Percentiles rank a stretch among this genome's conserved stretches.
Conservation (phyloP, 2,888 invertebrate species). For the Microchrysa polita region DNA sequence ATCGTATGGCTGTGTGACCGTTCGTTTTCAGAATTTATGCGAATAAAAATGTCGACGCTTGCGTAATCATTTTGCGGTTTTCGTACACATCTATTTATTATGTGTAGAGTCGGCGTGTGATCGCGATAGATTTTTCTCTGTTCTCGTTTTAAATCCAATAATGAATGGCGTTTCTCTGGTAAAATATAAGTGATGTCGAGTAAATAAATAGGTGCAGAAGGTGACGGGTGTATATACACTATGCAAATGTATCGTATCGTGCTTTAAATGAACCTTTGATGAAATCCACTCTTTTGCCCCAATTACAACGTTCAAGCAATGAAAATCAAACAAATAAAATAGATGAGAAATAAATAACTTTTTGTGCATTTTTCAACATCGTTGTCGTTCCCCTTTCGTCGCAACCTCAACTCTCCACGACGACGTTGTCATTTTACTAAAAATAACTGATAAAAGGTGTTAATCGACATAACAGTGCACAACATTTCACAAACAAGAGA, state of each 20-base stretch:
- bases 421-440: neutral
- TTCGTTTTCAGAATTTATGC: constrained; percentile 9
- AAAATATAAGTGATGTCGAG: neutral
- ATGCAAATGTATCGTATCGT: neutral
- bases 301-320: neutral
- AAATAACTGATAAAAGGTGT: constrained; percentile 9
- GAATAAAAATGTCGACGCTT: constrained; percentile 16
- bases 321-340: neutral
- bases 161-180: neutral
- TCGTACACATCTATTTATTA: neutral
- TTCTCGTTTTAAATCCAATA: neutral
- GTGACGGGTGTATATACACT: neutral
- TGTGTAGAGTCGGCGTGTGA: neutral
- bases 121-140: neutral
- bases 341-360: too few relatives aligned
- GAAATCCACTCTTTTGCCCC: neutral
- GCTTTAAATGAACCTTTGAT: neutral
- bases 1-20: neutral
- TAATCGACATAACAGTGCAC: constrained; percentile 2
- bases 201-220: neutral
- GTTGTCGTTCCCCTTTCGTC: too few relatives aligned
- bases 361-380: neutral
- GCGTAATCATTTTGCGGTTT: constrained; percentile 16
- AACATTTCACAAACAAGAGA: neutral
- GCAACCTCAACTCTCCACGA: too few relatives aligned